Conservation (phyloP, 2,113 vertebrate genomes). For the Dasyurus viverrinus region DNA sequence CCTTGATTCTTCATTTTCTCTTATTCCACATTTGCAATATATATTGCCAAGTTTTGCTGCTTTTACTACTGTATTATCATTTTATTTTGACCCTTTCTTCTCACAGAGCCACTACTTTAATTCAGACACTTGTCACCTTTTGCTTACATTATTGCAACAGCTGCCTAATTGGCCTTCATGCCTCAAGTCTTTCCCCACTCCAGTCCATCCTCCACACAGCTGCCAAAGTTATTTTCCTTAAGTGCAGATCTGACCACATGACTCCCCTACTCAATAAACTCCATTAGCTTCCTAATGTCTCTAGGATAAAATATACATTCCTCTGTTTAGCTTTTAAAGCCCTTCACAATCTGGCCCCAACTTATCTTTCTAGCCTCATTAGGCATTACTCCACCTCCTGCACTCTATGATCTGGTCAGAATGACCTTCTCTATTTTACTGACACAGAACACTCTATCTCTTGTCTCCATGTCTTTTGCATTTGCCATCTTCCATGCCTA, state of each 20-base stretch:
- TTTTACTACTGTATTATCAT: not conserved
- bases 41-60: not conserved
- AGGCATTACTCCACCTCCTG: not conserved
- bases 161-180: not conserved
- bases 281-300: slow-evolving; percentile 4
- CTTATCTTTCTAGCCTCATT: slow-evolving; percentile 4
- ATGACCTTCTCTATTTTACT: not conserved
- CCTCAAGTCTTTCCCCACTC: not conserved
- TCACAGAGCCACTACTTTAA: not conserved
- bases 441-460: not conserved
- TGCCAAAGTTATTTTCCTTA: not conserved
- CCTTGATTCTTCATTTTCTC: not conserved
- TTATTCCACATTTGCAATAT: not conserved
- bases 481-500: not conserved
- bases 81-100: not conserved
- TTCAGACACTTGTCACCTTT: not conserved
- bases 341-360: not conserved
- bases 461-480: not conserved
- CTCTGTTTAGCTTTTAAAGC: slow-evolving; percentile 1
- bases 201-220: not conserved
- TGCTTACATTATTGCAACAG: not conserved
- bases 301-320: slow-evolving; percentile 2
- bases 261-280: not conserved
- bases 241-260: slow-evolving; percentile 3
- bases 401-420: not conserved